These are phyloP conservation scores for Tapirus terrestris DNA, from an alignment of 2,113 vertebrate species.

Conservation along the genomic window DNA sequence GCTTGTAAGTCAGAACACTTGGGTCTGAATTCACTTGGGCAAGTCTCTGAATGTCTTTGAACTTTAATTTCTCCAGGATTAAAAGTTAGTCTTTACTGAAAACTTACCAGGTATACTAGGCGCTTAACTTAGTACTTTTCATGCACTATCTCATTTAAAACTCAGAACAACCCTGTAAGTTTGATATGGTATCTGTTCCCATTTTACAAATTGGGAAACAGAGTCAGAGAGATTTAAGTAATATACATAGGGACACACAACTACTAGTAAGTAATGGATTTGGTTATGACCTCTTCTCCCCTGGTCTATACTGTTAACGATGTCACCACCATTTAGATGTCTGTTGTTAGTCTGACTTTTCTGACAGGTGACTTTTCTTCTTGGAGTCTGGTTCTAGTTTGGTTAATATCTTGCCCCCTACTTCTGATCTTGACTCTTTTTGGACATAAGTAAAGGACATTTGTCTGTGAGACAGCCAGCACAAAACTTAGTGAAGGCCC, in stretches of 20 bases:
- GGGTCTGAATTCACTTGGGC: background rate
- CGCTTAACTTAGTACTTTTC: conserved; percentile 5
- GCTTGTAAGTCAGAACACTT: conserved; percentile 12
- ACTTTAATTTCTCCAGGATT: conserved; percentile 6
- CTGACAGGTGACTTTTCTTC: conserved; percentile 14
- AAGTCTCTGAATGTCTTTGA: conserved; percentile 31
- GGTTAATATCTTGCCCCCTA: background rate
- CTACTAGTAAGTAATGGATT: background rate
- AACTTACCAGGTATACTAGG: background rate
- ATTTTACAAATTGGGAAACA: conserved; percentile 14
- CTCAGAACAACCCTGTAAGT: background rate
- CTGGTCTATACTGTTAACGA: background rate
- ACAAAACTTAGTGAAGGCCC: background rate
- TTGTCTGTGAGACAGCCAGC: background rate
- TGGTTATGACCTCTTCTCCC: background rate
- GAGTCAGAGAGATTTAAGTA: conserved; percentile 38
- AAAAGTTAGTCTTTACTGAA: conserved; percentile 18
- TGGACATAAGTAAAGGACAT: background rate
- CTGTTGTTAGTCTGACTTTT: conserved; percentile 7
- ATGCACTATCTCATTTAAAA: conserved; percentile 4
- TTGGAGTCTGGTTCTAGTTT: conserved; percentile 46
- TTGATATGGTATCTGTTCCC: conserved; percentile 33
- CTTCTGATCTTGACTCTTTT: background rate
- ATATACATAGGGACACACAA: background rate
- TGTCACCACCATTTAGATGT: background rate